Conservation (phyloP, 2,888 invertebrate species). For the Caenorhabditis doughertyi region DNA sequence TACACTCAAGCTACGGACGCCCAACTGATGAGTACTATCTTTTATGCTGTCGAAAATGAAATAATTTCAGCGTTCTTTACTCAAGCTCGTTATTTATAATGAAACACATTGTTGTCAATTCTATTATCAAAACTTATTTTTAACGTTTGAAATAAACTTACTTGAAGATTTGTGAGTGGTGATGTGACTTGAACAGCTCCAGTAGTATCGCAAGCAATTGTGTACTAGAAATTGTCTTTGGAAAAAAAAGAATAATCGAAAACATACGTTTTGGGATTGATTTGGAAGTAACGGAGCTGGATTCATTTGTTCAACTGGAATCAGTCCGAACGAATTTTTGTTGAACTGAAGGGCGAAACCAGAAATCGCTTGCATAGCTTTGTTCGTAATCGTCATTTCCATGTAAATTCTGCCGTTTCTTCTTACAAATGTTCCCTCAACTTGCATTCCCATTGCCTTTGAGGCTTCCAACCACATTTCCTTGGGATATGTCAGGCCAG, state of each 20-base stretch:
- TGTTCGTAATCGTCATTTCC: slow-evolving; percentile 97
- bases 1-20: slow-evolving; percentile 80
- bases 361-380: slow-evolving; percentile 96
- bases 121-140: neutral
- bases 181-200: slow-evolving; percentile 98
- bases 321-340: slow-evolving; percentile 94
- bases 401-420: slow-evolving; percentile 91
- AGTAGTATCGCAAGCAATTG: slow-evolving; percentile 89
- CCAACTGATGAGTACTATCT: slow-evolving; percentile 79
- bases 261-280: slow-evolving; percentile 87
- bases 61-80: slow-evolving; percentile 66
- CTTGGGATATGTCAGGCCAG: slow-evolving; percentile 63
- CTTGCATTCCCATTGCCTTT: slow-evolving; percentile 88
- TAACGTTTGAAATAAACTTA: slow-evolving; percentile 76
- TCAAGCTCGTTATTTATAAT: slow-evolving; percentile 55
- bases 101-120: neutral
- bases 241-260: neutral
- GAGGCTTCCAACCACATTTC: slow-evolving; percentile 79
- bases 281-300: slow-evolving; percentile 89
- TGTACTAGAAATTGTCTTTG: slow-evolving; percentile 83
- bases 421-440: slow-evolving; percentile 93
- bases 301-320: slow-evolving; percentile 90
- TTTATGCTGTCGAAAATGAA: slow-evolving; percentile 77
- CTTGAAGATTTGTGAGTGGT: slow-evolving; percentile 95
- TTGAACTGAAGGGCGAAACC: slow-evolving; percentile 98